Percentiles rank a stretch among this genome's conserved stretches.
These are phyloP conservation scores for Garra rufa DNA, from an alignment of 2,113 vertebrate species.

Conservation along the genomic window DNA sequence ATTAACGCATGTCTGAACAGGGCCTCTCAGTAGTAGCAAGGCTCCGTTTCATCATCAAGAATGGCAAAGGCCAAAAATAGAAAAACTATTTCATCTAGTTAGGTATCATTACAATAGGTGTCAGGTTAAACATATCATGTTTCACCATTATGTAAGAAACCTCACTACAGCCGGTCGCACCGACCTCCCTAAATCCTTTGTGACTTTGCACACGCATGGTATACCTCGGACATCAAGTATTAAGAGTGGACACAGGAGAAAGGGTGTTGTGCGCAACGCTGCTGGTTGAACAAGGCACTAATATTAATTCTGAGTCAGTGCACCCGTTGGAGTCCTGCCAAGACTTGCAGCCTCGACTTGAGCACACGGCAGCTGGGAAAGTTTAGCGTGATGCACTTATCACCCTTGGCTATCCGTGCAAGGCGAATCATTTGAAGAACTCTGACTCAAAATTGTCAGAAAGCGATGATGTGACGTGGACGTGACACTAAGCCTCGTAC, in stretches of 20 bases:
- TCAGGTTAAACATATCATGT: constrained; percentile 55
- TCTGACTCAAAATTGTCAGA: not conserved
- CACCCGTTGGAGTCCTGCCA: constrained; percentile 43
- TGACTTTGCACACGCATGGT: constrained; percentile 53
- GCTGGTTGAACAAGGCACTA: constrained; percentile 2
- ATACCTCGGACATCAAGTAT: constrained; percentile 47
- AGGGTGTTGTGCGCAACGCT: not conserved
- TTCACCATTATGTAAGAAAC: constrained; percentile 57
- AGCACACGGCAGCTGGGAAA: constrained; percentile 20
- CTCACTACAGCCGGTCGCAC: constrained; percentile 37
- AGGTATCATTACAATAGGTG: constrained; percentile 59
- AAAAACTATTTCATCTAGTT: constrained; percentile 61
- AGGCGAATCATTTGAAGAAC: not conserved
- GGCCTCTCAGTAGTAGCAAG: constrained; percentile 50
- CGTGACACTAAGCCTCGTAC: not conserved
- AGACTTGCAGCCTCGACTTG: constrained; percentile 18
- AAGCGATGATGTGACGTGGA: constrained; percentile 6
- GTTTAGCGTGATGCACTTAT: constrained; percentile 17
- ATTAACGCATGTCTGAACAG: constrained; percentile 55
- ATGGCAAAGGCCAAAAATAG: constrained; percentile 65
- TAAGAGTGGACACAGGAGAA: constrained; percentile 20
- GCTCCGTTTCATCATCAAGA: constrained; percentile 60
- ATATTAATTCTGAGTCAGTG: constrained; percentile 25
- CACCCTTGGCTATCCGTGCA: not conserved
- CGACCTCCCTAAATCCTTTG: constrained; percentile 35